phyloP scores from a whole-genome alignment of 2,888 invertebrate genomes.

The Microctonus brassicae region DNA sequence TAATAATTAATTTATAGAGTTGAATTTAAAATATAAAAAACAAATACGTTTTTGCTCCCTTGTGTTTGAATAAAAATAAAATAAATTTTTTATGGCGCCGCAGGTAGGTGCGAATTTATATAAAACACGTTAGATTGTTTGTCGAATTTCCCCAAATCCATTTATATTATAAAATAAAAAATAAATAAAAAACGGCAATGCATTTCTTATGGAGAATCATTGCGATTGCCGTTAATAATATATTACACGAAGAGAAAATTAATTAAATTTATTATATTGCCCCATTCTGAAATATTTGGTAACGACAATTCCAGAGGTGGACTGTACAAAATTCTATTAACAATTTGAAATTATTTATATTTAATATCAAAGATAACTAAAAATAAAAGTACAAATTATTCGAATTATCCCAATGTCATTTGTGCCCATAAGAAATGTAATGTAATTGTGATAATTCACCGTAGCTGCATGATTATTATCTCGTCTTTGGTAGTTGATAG shows the following conservation, averaged over 20 bases:
- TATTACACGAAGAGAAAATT: neutral
- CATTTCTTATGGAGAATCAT: constrained; percentile 67
- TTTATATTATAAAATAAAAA: no score
- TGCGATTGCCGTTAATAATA: constrained; percentile 54
- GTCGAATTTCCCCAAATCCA: constrained; percentile 46
- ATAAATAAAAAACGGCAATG: constrained; percentile 64
- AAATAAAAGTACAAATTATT: constrained; percentile 24
- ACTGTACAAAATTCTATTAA: constrained; percentile 38
- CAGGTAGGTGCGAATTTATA: constrained; percentile 65
- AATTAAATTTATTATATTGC: constrained; percentile 22
- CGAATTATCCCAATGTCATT: constrained; percentile 36
- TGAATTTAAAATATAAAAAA: no score
- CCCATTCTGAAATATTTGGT: constrained; percentile 19
- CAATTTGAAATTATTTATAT: neutral
- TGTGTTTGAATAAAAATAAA: constrained; percentile 39
- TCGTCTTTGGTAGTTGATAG: neutral
- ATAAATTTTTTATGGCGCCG: constrained; percentile 46
- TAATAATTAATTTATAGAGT: no score
- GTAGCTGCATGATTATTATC: constrained; percentile 64
- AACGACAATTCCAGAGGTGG: constrained; percentile 66
- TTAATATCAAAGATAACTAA: constrained; percentile 35
- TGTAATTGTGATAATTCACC: constrained; percentile 57
- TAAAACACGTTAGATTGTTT: constrained; percentile 53
- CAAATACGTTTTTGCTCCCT: no score
- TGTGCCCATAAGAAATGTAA: constrained; percentile 68